Evolutionary conservation across 2,888 invertebrate genomes (phyloP).

Genomic region (Muschampia plurimacula): DNA sequence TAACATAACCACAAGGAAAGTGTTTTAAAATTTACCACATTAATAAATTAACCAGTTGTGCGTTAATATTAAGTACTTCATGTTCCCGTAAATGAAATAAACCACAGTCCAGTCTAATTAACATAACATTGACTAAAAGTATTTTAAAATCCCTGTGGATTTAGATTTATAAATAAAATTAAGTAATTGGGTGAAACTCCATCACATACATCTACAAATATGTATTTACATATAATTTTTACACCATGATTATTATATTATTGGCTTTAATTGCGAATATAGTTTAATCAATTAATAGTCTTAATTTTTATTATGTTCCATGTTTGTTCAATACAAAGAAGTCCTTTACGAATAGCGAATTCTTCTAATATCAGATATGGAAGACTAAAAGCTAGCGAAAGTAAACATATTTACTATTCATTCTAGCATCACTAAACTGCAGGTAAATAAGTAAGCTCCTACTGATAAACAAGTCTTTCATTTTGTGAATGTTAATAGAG

Average conservation of each 20-base stretch:
- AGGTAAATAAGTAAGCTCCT: not conserved
- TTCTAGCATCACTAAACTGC: not conserved
- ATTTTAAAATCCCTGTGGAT: not conserved
- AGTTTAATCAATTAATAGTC: conserved; percentile 17
- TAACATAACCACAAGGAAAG: not conserved
- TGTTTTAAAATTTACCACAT: not conserved
- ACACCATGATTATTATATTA: conserved; percentile 22
- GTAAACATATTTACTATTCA: not conserved
- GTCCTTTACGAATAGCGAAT: conserved; percentile 10
- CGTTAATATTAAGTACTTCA: not conserved
- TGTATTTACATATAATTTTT: conserved; percentile 29
- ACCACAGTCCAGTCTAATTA: too few species aligned
- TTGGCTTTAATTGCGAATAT: conserved; percentile 33
- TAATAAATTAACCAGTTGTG: conserved; percentile 8
- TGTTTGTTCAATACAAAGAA: conserved; percentile 1
- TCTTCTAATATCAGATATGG: not conserved
- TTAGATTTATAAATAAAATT: not conserved
- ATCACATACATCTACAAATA: conserved; percentile 6
- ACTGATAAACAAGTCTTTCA: not conserved
- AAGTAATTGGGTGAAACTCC: conserved; percentile 24
- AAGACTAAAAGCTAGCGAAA: conserved; percentile 1
- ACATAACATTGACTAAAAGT: not conserved
- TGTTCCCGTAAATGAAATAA: not conserved
- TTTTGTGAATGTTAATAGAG: too few species aligned
- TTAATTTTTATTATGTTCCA: conserved; percentile 23